Conservation (phyloP, 2,113 vertebrate genomes). For the Arizona elegans region DNA sequence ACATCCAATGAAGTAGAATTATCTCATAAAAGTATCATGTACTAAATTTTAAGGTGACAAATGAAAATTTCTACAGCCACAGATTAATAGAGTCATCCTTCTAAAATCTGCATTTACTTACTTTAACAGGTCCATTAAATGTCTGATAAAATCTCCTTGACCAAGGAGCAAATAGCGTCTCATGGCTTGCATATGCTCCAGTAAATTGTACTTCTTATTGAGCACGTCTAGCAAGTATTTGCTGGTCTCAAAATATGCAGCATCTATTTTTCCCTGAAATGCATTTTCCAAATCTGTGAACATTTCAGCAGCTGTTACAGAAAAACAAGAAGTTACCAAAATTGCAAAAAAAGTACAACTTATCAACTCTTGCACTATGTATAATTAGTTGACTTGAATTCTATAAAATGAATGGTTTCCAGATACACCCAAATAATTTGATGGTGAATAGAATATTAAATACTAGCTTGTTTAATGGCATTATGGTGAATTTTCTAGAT, state of each 20-base stretch:
- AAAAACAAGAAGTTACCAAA: background rate
- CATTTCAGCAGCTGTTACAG: conserved; percentile 80
- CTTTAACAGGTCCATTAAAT: conserved; percentile 98
- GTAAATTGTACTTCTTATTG: conserved; percentile 89
- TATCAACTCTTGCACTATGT: background rate
- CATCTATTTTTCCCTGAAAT: conserved; percentile 94
- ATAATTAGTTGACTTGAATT: background rate
- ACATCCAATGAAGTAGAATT: background rate
- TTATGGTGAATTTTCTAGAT: background rate
- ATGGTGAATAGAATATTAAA: background rate
- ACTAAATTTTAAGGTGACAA: background rate
- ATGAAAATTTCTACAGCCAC: background rate
- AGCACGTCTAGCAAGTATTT: conserved; percentile 93
- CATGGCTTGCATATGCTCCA: conserved; percentile 97
- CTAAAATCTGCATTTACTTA: conserved; percentile 62
- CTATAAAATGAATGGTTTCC: background rate
- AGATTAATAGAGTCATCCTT: background rate
- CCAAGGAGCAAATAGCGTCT: conserved; percentile 94
- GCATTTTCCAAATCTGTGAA: conserved; percentile 93
- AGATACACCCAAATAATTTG: background rate
- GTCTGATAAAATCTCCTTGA: conserved; percentile 96
- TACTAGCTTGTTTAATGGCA: background rate
- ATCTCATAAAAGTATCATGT: background rate
- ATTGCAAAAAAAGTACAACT: background rate
- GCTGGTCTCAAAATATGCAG: conserved; percentile 95